Percentiles rank a stretch among this genome's conserved stretches.
Conservation (phyloP, 2,888 invertebrate genomes). For the Agonum fuliginosum region DNA sequence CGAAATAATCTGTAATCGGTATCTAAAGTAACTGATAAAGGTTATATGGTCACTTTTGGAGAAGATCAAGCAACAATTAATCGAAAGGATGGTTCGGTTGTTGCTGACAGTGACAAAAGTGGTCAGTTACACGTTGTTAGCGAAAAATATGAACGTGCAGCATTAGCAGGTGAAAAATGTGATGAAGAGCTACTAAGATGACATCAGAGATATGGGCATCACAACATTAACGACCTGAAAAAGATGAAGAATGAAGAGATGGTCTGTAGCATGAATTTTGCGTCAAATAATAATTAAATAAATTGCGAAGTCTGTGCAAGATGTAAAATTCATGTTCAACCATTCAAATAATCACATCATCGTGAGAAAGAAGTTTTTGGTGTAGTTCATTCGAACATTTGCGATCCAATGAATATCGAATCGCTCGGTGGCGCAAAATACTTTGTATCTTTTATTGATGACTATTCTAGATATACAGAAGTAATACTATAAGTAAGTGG, state of each 20-base stretch:
- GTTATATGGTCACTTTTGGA: constrained; percentile 61
- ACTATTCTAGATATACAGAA: constrained; percentile 63
- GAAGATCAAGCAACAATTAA: constrained; percentile 60
- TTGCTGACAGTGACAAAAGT: constrained; percentile 45
- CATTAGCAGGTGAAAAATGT: not conserved
- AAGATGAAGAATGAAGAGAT: constrained; percentile 59
- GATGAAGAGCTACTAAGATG: constrained; percentile 57
- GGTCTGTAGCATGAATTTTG: constrained; percentile 59
- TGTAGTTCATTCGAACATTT: constrained; percentile 64
- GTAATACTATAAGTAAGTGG: too few species aligned
- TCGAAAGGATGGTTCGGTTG: constrained; percentile 58
- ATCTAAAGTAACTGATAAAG: constrained; percentile 62
- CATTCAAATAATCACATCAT: constrained; percentile 59
- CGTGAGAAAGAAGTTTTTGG: constrained; percentile 56
- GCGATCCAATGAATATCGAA: constrained; percentile 63
- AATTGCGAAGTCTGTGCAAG: constrained; percentile 56
- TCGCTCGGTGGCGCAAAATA: constrained; percentile 63
- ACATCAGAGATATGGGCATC: constrained; percentile 63
- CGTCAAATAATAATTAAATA: not conserved
- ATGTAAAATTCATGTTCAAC: constrained; percentile 62
- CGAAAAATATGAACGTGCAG: constrained; percentile 40
- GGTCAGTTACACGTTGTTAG: constrained; percentile 36
- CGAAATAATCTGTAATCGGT: constrained; percentile 64
- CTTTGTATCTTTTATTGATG: constrained; percentile 65
- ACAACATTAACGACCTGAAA: constrained; percentile 62